These are phyloP conservation scores for Acanthochromis polyacanthus DNA, from an alignment of 2,113 vertebrate species.

Conservation along the genomic window DNA sequence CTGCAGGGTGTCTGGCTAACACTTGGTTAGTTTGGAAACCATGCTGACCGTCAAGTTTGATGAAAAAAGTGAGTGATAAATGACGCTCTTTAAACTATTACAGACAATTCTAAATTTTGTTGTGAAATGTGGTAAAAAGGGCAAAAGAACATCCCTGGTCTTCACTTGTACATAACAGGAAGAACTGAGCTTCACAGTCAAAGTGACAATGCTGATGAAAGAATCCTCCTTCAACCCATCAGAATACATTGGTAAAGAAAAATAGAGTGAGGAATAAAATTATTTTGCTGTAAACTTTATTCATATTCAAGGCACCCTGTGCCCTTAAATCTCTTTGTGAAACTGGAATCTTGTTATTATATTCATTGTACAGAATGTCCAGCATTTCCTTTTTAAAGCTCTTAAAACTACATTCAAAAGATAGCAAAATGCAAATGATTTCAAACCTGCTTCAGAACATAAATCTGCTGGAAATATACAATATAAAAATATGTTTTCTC, in stretches of 20 bases:
- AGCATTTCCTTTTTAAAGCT: constrained; percentile 74
- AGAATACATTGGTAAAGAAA: too few species aligned
- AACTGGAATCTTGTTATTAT: constrained; percentile 58
- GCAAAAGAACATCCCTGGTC: too few species aligned
- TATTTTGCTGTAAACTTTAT: constrained; percentile 60
- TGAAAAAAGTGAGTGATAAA: not conserved
- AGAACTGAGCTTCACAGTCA: too few species aligned
- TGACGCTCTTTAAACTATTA: not conserved
- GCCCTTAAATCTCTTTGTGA: constrained; percentile 40
- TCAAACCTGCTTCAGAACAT: constrained; percentile 15
- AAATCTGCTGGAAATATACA: constrained; percentile 28
- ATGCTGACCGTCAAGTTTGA: not conserved
- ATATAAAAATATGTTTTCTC: constrained; percentile 52
- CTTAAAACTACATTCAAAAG: constrained; percentile 55
- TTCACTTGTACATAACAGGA: too few species aligned
- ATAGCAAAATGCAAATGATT: constrained; percentile 31
- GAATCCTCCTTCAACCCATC: too few species aligned
- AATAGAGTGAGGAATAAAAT: not conserved
- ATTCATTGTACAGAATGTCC: constrained; percentile 78
- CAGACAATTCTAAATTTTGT: not conserved
- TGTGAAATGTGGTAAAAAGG: not conserved
- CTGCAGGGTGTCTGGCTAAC: not conserved
- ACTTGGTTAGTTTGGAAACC: not conserved
- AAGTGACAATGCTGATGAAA: too few species aligned
- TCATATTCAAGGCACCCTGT: constrained; percentile 52